These are phyloP conservation scores for Meganola albula DNA, from an alignment of 2,888 invertebrate species.

Conservation along the genomic window DNA sequence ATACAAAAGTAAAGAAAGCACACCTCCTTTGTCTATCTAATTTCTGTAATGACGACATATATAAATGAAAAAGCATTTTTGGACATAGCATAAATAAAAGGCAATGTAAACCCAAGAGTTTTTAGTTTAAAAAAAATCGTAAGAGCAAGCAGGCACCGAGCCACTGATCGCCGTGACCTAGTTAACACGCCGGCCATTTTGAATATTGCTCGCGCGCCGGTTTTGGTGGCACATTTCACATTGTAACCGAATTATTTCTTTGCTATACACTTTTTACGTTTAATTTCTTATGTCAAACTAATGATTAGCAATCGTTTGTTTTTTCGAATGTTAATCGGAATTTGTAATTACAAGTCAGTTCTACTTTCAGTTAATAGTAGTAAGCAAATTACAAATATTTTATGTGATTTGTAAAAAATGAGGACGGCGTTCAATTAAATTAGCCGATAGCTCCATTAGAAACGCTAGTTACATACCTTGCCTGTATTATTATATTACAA, in stretches of 20 bases:
- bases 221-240: constrained; percentile 56
- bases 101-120: constrained; percentile 15
- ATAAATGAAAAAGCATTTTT: constrained; percentile 10
- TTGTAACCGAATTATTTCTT: constrained; percentile 34
- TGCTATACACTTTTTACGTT: constrained; percentile 28
- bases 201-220: constrained; percentile 51
- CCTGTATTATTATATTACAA: constrained; percentile 21
- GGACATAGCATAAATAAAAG: constrained; percentile 8
- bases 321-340: no score
- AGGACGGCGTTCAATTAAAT: no score
- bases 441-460: constrained; percentile 15
- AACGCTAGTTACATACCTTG: constrained; percentile 17
- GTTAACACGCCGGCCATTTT: constrained; percentile 52
- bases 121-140: constrained; percentile 27
- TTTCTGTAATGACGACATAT: no score
- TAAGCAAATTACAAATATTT: no score
- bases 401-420: no score
- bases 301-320: no score
- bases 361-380: no score
- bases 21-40: no score
- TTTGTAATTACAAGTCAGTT: no score
- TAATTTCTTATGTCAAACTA: no score
- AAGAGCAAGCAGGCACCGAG: constrained; percentile 35
- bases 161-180: constrained; percentile 56
- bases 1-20: no score